phyloP scores from a whole-genome alignment of 2,888 invertebrate genomes.

The Danaus chrysippus region DNA sequence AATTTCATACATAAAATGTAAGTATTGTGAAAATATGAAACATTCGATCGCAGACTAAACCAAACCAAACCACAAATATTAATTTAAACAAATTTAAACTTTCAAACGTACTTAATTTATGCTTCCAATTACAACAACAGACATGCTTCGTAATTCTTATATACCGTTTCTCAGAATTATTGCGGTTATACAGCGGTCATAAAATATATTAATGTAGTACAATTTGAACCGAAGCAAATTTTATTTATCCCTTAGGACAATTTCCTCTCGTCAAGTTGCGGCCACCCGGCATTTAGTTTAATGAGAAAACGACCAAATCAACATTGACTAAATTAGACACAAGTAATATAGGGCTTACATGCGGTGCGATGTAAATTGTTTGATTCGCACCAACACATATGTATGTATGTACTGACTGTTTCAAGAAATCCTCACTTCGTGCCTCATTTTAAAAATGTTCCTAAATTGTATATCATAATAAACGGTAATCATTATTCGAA shows the following conservation, averaged over 20 bases:
- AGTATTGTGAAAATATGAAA: background rate
- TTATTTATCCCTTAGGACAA: slow-evolving; percentile 70
- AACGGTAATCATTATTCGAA: background rate
- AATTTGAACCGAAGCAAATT: slow-evolving; percentile 66
- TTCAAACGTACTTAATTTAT: background rate
- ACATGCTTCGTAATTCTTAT: slow-evolving; percentile 1
- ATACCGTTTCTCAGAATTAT: slow-evolving; percentile 8
- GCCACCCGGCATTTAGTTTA: slow-evolving; percentile 71
- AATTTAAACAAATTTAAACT: background rate
- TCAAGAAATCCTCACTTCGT: background rate
- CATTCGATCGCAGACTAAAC: background rate
- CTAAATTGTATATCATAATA: background rate
- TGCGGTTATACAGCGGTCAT: slow-evolving; percentile 47
- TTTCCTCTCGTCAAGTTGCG: slow-evolving; percentile 72
- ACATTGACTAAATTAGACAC: slow-evolving; percentile 70
- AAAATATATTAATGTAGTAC: slow-evolving; percentile 65
- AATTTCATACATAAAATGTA: background rate
- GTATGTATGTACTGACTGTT: background rate
- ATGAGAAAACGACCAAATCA: slow-evolving; percentile 72
- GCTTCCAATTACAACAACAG: slow-evolving; percentile 2
- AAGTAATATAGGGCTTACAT: slow-evolving; percentile 52
- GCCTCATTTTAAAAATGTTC: background rate
- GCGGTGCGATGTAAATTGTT: slow-evolving; percentile 26
- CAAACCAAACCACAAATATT: background rate
- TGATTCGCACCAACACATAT: background rate